Conservation (phyloP, 2,797 vertebrate species). For the Sebastes variabilis region DNA sequence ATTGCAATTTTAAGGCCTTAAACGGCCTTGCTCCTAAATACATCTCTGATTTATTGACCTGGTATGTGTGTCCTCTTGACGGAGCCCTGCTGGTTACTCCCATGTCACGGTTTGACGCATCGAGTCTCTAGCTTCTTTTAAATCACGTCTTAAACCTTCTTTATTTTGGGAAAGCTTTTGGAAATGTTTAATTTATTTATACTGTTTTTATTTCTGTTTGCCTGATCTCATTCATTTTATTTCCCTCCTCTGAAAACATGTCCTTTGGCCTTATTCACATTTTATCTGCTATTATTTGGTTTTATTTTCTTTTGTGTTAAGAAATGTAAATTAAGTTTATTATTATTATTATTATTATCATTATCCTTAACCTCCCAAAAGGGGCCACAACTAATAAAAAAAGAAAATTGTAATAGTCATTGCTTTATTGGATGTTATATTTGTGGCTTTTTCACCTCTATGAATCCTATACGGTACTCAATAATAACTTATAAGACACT, state of each 20-base stretch:
- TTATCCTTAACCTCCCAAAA: not conserved
- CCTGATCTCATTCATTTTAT: not conserved
- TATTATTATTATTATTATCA: not conserved
- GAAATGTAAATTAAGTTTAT: not conserved
- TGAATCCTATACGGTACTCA: not conserved
- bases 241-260: not conserved
- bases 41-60: not conserved
- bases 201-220: not conserved
- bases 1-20: not conserved
- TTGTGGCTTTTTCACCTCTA: not conserved
- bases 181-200: not conserved
- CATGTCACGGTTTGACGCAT: not conserved
- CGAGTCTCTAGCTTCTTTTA: not conserved
- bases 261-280: not conserved
- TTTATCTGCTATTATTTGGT: not conserved
- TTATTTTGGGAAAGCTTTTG: not conserved
- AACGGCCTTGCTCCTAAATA: not conserved
- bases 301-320: not conserved
- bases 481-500: not conserved
- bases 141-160: not conserved
- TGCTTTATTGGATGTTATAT: not conserved
- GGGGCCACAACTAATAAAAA: not conserved
- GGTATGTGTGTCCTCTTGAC: not conserved
- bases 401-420: not conserved
- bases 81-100: not conserved